Conservation (phyloP, 2,113 vertebrate genomes). For the Elgaria multicarinata region DNA sequence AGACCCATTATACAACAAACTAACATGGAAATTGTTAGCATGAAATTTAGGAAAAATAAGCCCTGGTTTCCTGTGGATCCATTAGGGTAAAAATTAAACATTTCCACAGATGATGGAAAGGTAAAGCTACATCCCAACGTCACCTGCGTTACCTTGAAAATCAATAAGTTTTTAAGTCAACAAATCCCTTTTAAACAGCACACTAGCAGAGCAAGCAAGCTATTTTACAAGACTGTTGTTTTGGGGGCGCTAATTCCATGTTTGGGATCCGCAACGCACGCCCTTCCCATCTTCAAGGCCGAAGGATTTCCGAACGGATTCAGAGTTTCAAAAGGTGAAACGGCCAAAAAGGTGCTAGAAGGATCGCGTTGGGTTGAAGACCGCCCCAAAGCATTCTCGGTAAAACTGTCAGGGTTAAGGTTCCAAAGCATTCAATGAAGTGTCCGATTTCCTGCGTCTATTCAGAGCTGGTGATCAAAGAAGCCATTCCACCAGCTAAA, state of each 20-base stretch:
- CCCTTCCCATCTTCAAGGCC: constrained; percentile 63
- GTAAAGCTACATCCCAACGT: not conserved
- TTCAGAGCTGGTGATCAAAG: accelerated
- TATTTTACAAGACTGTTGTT: not conserved
- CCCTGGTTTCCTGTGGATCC: not conserved
- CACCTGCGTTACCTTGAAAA: not conserved
- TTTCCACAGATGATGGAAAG: not conserved
- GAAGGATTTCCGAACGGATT: constrained; percentile 55
- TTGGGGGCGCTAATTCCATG: constrained; percentile 38
- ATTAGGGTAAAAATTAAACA: not conserved
- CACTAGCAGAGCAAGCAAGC: accelerated
- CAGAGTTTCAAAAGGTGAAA: not conserved
- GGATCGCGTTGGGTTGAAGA: accelerated
- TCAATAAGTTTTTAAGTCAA: not conserved
- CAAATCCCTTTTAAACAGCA: not conserved
- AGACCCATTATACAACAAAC: not conserved
- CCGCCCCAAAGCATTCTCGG: not conserved
- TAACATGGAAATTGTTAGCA: not conserved
- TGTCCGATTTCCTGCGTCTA: not conserved
- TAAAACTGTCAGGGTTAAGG: not conserved
- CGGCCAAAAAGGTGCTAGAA: not conserved
- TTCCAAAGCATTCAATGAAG: not conserved
- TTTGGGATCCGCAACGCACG: constrained; percentile 90
- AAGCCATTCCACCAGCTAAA: not conserved
- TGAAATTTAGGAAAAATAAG: constrained; percentile 6